Percentiles rank a stretch among this genome's conserved stretches.
Evolutionary conservation across 2,797 vertebrate genomes (phyloP).

Genomic region (Dromococcyx pavoninus): DNA sequence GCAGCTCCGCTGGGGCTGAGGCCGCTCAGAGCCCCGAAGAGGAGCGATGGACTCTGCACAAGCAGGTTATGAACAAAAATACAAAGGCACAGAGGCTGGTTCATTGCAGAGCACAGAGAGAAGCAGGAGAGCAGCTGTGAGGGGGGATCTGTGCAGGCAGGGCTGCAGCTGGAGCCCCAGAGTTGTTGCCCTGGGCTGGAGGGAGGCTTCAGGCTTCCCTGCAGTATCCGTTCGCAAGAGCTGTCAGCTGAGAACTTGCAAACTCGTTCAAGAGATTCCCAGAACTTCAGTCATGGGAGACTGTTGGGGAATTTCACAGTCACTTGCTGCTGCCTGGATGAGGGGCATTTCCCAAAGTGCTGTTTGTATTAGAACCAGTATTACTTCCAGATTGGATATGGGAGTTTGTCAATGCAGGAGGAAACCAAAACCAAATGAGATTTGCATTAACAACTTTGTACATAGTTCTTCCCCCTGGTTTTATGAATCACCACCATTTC

Average conservation of each 20-base stretch:
- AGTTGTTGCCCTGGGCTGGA: accelerated
- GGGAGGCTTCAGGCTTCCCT: not conserved
- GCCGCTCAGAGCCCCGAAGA: accelerated
- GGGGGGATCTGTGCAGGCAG: not conserved
- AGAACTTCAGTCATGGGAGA: not conserved
- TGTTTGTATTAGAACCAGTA: accelerated
- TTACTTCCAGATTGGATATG: not conserved
- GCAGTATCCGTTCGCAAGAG: accelerated
- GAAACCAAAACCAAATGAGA: not conserved
- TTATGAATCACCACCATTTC: not conserved
- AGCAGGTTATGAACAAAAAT: accelerated
- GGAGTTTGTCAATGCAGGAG: not conserved
- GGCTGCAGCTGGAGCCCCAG: accelerated
- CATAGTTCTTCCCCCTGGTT: accelerated
- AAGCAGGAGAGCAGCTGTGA: not conserved
- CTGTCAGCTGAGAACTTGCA: not conserved
- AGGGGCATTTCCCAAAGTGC: not conserved
- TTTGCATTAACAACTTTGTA: not conserved
- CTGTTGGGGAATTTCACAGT: not conserved
- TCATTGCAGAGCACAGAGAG: accelerated
- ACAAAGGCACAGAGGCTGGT: not conserved
- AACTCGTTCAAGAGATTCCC: not conserved
- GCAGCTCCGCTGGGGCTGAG: not conserved
- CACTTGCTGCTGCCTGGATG: not conserved
- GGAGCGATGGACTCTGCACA: accelerated